Evolutionary conservation across 2,888 invertebrate species (phyloP), one percentile per base, ranked within the genome.

Genomic region (Panopea generosa): DNA sequence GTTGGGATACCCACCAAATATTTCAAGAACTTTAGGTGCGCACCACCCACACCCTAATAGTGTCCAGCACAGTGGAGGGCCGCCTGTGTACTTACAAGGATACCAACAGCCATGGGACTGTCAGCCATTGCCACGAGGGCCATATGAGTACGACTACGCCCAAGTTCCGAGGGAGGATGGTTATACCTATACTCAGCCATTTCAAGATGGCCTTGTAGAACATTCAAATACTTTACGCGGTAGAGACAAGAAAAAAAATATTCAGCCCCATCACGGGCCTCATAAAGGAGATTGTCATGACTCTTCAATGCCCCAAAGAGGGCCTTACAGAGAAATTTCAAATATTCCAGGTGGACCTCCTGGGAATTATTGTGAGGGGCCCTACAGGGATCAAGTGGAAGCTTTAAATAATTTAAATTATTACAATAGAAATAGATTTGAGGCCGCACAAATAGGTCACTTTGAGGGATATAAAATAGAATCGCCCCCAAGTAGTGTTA

Each of bases 101-200:
- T 81, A 81, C 57, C 59, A 77, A 20, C 81, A 81, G 24, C 81
- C 81, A 24, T 81, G 81, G 81, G 81, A 81, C 38, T 74, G 77
- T 47, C 72, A 72, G 67, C 80, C 76, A 18, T 57, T 75, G 4
- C 71, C 71, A 9, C 22, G 66, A 50, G 81, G 74, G 38, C 71
- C 71, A 7, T 81, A 70, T 57, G 81, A 81, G 22, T 81, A 77
- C 63, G 81, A 80, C 33, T 73, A 66, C 29, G 72, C 80, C 29
- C 75, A 80, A 45, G 65, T 73, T 27, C 80, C 80, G 0, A 62
- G 69, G 20, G 76, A 76, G 14, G 80, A 76, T 45, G 81, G 73
- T 1, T 81, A 81, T 65, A 77, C 74, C 47, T 81, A 81, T 56
- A 77, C 81, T 50, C 71, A 77, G 43, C 81, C 81, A 0, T 60